phyloP scores from a whole-genome alignment of 2,113 vertebrate species.

The Prionailurus bengalensis region DNA sequence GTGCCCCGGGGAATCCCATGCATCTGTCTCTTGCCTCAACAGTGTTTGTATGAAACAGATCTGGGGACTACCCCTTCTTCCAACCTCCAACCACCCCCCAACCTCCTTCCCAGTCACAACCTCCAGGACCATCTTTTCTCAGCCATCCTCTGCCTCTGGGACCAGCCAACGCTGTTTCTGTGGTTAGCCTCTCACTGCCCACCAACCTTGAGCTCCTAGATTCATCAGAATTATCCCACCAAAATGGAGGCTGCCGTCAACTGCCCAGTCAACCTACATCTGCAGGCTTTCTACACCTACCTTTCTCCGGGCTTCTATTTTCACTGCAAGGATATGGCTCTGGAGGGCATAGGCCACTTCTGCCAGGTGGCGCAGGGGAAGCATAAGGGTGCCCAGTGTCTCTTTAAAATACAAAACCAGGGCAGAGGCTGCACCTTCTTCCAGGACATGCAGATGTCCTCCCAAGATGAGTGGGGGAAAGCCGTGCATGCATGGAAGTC shows the following conservation, averaged over 20 bases:
- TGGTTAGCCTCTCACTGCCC: background rate
- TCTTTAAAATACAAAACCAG: background rate
- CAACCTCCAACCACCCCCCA: background rate
- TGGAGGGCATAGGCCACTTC: background rate
- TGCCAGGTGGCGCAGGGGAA: background rate
- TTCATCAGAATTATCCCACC: background rate
- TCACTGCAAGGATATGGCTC: background rate
- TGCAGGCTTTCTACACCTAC: background rate
- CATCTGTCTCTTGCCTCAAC: background rate
- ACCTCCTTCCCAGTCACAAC: background rate
- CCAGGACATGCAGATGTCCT: background rate
- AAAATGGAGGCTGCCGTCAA: background rate
- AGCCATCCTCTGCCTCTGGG: background rate
- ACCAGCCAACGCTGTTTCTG: background rate
- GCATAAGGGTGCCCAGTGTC: background rate
- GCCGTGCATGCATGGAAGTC: background rate
- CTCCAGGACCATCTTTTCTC: background rate
- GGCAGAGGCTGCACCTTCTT: background rate
- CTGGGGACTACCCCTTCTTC: background rate
- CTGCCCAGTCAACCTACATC: background rate
- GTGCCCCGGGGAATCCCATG: background rate
- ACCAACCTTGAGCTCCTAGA: background rate
- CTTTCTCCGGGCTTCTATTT: background rate
- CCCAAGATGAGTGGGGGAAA: background rate
- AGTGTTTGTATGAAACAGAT: background rate